These are phyloP conservation scores for Flexamia atlantica DNA, from an alignment of 2,888 invertebrate species.

Conservation along the genomic window DNA sequence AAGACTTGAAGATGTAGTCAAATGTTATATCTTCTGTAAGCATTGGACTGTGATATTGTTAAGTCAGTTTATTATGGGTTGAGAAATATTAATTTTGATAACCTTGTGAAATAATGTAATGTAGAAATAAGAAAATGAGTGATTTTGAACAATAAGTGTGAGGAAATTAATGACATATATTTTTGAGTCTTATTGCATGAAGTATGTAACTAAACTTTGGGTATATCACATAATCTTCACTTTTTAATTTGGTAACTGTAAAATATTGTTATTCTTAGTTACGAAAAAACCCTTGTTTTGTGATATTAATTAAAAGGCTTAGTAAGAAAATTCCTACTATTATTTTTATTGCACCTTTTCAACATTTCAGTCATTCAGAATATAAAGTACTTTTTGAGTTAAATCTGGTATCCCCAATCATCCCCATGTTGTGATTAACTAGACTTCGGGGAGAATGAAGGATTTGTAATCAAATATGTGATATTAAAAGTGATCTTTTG, in stretches of 20 bases:
- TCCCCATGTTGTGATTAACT: no score
- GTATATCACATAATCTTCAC: neutral
- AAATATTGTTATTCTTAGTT: neutral
- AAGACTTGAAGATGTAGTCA: neutral
- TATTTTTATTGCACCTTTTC: no score
- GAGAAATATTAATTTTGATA: neutral
- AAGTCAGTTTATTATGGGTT: constrained; percentile 6
- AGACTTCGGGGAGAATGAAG: no score
- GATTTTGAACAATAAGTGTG: constrained; percentile 19
- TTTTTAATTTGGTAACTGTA: neutral
- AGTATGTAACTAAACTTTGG: neutral
- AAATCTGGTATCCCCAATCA: no score
- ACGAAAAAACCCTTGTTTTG: neutral
- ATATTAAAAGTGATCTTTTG: no score
- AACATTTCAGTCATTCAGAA: no score
- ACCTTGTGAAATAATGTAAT: neutral
- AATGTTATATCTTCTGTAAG: constrained; percentile 21
- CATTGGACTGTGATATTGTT: constrained; percentile 43
- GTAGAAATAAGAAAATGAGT: constrained; percentile 18
- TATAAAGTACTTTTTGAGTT: no score
- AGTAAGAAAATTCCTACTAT: no score
- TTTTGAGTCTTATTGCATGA: neutral
- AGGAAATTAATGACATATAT: neutral
- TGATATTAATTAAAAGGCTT: constrained; percentile 11
- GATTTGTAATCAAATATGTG: no score